Evolutionary conservation across 2,797 vertebrate species (phyloP), one percentile per base, ranked within the genome.

Genomic region (Falco cherrug): DNA sequence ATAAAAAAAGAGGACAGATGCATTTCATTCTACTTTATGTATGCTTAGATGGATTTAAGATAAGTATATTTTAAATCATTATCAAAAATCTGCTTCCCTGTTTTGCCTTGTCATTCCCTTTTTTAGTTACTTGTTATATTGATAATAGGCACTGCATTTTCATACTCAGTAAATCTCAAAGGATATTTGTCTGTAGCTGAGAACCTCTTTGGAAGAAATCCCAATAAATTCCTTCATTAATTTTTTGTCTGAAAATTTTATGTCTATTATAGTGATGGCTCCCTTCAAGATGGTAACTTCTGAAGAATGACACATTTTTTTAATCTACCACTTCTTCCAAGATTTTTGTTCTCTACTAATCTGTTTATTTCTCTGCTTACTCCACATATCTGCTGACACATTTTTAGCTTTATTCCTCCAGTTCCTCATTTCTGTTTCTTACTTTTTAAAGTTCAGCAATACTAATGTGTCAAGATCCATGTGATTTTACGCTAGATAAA

Each of bases 201-300:
- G 12, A 56, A 64, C 68, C 84, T 84, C 35, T 70, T 81, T 47
- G 26, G 31, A 88, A 80, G 37, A 69, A 92, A 69, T 73, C 6
- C 1, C 17, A 61, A 65, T 33, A 47, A n/a, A 65, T 69, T 73
- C 17, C 28, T 68, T 8, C 13, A 25, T n/a, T 78, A 89, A 67
- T 48, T 3, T 85, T 83, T 74, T 35, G 13, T 48, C 37, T 67
- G n/a, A 83, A 88, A 83, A n/a, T 33, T 37, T 79, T 77, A 13
- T 2, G 2, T 39, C 9, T 48, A 1, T n/a, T n/a, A 53, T 28
- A 71, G 13, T 1, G 2, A 43, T 60, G 28, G 7, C 7, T 85
- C 15, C 24, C 14, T 37, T 88, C 33, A 59, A 83, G 33, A 47
- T 16, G 1, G 5, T 13, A 57, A 45, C 22, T 9, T 69, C 74